Percentiles rank a stretch among this genome's conserved stretches.
Evolutionary conservation across 2,888 invertebrate genomes (phyloP).

Genomic region (Ariolimax columbianus): DNA sequence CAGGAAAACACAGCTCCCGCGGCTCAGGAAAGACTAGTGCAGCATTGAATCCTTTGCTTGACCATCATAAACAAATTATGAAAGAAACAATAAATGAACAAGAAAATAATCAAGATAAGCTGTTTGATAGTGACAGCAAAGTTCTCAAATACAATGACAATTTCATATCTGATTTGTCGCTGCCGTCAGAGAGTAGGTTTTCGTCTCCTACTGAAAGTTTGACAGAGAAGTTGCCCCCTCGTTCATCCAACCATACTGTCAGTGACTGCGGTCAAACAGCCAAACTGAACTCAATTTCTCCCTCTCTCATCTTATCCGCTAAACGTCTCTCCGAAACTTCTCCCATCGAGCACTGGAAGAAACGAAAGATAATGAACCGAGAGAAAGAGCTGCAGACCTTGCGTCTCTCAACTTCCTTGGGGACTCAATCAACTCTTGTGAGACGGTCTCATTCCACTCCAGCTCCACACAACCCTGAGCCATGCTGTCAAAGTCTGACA

Average conservation of each 20-base stretch:
- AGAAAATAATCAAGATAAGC: neutral
- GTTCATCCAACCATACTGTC: neutral
- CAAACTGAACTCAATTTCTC: neutral
- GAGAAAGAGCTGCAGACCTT: neutral
- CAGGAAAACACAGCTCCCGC: neutral
- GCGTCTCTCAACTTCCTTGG: neutral
- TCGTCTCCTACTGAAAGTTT: neutral
- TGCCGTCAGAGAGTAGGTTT: neutral
- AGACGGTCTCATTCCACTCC: neutral
- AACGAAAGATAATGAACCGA: conserved; percentile 22
- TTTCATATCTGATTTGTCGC: too few relatives aligned
- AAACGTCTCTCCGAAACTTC: neutral
- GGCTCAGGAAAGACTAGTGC: neutral
- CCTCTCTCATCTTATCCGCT: neutral
- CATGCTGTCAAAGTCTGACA: neutral
- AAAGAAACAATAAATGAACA: neutral
- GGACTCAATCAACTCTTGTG: neutral
- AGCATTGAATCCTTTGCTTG: too few relatives aligned
- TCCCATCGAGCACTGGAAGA: conserved; percentile 30
- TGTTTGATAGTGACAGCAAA: neutral
- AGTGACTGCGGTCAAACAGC: neutral
- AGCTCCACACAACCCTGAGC: too few relatives aligned
- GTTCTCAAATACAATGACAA: neutral
- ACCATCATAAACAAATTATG: neutral
- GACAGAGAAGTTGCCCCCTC: neutral